Evolutionary conservation across 53 echinoderm and acorn worm species (phyloP), one percentile per base, ranked within the genome.

Genomic region (Antedon mediterranea): DNA sequence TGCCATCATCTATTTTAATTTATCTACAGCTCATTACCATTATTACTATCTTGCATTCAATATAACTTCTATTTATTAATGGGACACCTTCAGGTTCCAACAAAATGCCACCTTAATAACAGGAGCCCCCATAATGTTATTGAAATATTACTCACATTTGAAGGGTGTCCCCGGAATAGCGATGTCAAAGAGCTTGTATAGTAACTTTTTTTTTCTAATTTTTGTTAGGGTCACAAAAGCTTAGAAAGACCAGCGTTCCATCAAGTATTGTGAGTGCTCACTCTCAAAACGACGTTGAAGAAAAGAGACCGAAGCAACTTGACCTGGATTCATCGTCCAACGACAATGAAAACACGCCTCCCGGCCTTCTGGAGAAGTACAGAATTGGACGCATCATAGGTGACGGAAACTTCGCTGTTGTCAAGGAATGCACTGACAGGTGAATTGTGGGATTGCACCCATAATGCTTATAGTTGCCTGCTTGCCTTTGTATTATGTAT

Each of bases 341-440:
- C 26, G 71, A 82, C 74, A 86, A 78, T 71, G 74, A 79, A 28
- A 27, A 73, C 27, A n/a, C 33, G n/a, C 34, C 31, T 33, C 57
- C 82, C 41, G 89, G 87, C 41, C 83, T 93, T 43, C 78, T 87
- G 74, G 88, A 89, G 78, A 97, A 92, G 23, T 97, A 97, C 32
- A 82, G 86, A 33, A 89, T 97, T 43, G 89, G 89, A 26, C 85
- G 87, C 34, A 88, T 97, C 71, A 97, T 97, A 75, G 97, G 97
- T 0, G 92, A 97, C 31, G 97, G 97, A 3, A 97, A 97, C 85
- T 97, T 97, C 80, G 97, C 97, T 31, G 97, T 97, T 26, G 97
- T 97, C 77, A 92, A 89, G 77, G 89, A 92, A 34, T 97, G 97
- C 86, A 82, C 79, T 9, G 89, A 97, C 90, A 97, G 92, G 97